Evolutionary conservation across 2,113 vertebrate species (phyloP).

Genomic region (Melanerpes formicivorus): DNA sequence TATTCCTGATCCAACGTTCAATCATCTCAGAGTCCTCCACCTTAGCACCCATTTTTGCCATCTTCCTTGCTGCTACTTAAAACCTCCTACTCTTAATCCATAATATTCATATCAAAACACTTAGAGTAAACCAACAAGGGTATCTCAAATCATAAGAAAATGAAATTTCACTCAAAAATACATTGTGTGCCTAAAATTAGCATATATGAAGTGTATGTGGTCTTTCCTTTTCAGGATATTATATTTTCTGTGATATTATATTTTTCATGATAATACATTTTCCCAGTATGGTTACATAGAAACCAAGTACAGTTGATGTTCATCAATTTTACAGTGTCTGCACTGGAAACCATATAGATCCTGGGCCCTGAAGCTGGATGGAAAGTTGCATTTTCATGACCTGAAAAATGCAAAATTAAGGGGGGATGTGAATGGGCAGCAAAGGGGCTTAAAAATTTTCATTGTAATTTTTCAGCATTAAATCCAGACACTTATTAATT

Average conservation of each 20-base stretch:
- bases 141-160: background rate
- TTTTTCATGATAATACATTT: too few species aligned
- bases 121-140: background rate
- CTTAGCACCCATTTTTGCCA: background rate
- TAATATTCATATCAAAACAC: background rate
- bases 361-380: background rate
- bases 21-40: background rate
- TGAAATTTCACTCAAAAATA: background rate
- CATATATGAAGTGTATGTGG: background rate
- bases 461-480: background rate
- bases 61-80: background rate
- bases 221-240: background rate
- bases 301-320: background rate
- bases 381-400: background rate
- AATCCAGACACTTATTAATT: background rate
- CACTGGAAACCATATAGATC: background rate
- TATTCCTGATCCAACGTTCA: background rate
- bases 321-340: background rate
- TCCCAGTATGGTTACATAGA: background rate
- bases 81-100: background rate
- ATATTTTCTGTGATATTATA: too few species aligned
- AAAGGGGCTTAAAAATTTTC: background rate
- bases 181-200: background rate
- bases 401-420: background rate
- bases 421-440: rapidly evolving